Conservation (phyloP, 2,113 vertebrate species). For the Pavo muticus region DNA sequence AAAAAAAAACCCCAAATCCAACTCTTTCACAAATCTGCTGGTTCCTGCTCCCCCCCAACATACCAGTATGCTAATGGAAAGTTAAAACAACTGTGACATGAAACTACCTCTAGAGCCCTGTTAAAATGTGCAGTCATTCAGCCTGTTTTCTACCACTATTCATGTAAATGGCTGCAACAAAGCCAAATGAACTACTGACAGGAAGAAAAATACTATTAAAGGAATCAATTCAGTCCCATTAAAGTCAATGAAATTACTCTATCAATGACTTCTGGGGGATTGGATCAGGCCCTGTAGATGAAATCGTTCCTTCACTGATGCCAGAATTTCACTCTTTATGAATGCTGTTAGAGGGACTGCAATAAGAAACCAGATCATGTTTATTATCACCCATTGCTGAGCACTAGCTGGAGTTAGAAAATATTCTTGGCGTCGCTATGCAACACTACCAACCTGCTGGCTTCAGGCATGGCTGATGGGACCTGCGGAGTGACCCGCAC, state of each 20-base stretch:
- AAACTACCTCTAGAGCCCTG: background rate
- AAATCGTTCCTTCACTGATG: background rate
- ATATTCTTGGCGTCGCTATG: background rate
- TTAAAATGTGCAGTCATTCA: background rate
- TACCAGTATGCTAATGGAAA: background rate
- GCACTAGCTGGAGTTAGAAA: background rate
- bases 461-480: background rate
- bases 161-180: background rate
- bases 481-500: no score
- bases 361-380: background rate
- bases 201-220: background rate
- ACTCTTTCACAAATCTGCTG: background rate
- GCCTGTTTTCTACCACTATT: background rate
- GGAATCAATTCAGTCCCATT: conserved; percentile 22
- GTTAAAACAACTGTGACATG: background rate
- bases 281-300: background rate
- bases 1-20: background rate
- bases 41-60: no score
- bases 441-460: background rate
- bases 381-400: background rate
- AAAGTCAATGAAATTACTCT: conserved; percentile 2
- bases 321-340: background rate
- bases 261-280: background rate
- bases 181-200: conserved; percentile 39
- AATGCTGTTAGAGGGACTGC: background rate